A percentile compares a stretch with the other conserved stretches of the same genome.
Conservation (phyloP, 2,113 vertebrate species). For the Brachionichthys hirsutus region DNA sequence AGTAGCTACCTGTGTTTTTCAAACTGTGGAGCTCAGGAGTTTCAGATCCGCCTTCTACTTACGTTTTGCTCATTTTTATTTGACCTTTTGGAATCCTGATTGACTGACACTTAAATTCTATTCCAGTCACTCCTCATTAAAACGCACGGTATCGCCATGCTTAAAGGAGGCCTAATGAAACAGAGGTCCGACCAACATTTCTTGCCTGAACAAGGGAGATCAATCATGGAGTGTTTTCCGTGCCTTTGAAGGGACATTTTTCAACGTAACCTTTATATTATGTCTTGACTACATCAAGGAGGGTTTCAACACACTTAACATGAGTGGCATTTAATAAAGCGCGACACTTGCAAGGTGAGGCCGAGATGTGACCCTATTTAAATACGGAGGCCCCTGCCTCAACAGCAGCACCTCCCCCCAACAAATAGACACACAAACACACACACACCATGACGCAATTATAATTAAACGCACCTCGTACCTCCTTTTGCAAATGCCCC, state of each 20-base stretch:
- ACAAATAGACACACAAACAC: conserved; percentile 14
- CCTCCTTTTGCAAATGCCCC: conserved; percentile 93
- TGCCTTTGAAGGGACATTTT: conserved; percentile 87
- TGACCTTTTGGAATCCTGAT: conserved; percentile 77
- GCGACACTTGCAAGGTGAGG: conserved; percentile 89
- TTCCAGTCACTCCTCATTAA: conserved; percentile 66
- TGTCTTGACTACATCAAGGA: conserved; percentile 80
- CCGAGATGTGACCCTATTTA: conserved; percentile 97
- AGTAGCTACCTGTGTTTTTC: not conserved
- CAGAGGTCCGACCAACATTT: conserved; percentile 76
- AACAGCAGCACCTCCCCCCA: conserved; percentile 61
- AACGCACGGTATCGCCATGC: conserved; percentile 58
- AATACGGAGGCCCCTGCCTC: conserved; percentile 79
- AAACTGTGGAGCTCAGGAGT: not conserved
- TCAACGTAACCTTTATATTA: conserved; percentile 89
- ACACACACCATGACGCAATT: conserved; percentile 75
- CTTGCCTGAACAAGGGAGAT: conserved; percentile 84
- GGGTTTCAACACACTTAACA: conserved; percentile 86
- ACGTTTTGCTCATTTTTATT: conserved; percentile 60
- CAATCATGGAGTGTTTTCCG: conserved; percentile 86
- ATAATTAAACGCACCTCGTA: conserved; percentile 96
- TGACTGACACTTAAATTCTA: conserved; percentile 75
- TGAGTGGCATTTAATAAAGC: conserved; percentile 99
- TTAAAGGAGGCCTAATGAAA: conserved; percentile 54
- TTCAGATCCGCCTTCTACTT: conserved; percentile 27